phyloP scores from a whole-genome alignment of 2,113 vertebrate genomes.

The Gyps fulvus region DNA sequence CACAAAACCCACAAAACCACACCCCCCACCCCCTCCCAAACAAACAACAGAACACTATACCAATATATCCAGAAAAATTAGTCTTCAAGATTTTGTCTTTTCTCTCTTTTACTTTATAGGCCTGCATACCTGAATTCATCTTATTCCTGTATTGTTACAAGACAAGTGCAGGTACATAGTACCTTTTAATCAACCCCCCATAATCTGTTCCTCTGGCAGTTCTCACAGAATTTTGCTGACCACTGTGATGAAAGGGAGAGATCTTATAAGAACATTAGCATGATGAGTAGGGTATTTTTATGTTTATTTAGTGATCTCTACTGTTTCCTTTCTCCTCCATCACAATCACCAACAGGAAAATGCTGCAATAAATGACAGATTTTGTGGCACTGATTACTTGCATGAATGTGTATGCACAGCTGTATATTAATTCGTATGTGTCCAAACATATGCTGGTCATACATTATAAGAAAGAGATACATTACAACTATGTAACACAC shows the following conservation, averaged over 20 bases:
- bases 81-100: not conserved
- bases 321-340: not conserved
- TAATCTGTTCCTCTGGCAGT: not conserved
- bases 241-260: not conserved
- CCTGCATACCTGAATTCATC: not conserved
- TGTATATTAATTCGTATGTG: not conserved
- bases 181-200: not conserved
- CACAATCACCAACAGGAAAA: not conserved
- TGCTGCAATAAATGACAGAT: not conserved
- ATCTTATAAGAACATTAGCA: not conserved
- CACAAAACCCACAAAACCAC: no score
- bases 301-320: not conserved
- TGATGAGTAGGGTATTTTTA: not conserved
- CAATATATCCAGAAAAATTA: not conserved
- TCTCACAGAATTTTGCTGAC: not conserved
- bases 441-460: not conserved
- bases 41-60: not conserved
- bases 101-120: not conserved
- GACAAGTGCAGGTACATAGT: not conserved
- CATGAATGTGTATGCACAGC: not conserved
- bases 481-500: not conserved
- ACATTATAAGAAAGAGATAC: not conserved
- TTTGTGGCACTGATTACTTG: not conserved
- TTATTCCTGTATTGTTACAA: not conserved
- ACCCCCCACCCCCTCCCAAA: not conserved